Evolutionary conservation across 1,140 invertebrate species (phyloP), one percentile per base, ranked within the genome.

Genomic region (Nasonia giraulti): DNA sequence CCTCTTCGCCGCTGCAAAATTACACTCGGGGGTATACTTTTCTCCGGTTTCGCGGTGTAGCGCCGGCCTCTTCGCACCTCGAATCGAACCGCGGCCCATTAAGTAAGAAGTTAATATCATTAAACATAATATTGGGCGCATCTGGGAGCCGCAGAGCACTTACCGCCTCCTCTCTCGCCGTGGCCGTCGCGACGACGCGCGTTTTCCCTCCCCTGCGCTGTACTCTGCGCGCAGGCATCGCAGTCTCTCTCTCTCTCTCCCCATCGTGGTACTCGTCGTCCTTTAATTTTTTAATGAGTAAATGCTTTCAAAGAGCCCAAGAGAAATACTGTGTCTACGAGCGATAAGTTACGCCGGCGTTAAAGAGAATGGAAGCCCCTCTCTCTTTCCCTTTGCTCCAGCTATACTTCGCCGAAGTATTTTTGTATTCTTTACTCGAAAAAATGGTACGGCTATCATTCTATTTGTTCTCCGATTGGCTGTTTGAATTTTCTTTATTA

Each of bases 221-320:
- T 75, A 80, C 50, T 76, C 84, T 82, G 73, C 73, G 73, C 73
- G 37, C 73, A 62, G 20, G 14, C 55, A 55, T 62, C 55, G 33
- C 31, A 17, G 33, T 33, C 79, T 69, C 79, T 31, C 68, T 47
- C 33, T 71, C 31, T 37, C 71, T 69, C 37, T 6, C 33, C 33
- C 82, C 83, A 71, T 85, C 76, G 82, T 27, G n/a, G 20, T 66
- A 84, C 76, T 75, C 82, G 85, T 82, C 88, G 74, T 87, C 87
- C 92, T 91, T 92, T 93, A 93, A 93, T 93, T 93, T 93, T 93
- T 93, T 93, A 93, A 93, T 93, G 92, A 93, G 92, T 93, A 93
- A 93, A 93, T 93, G 92, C 92, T 93, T 93, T 93, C 91, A 93
- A 93, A 93, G 91, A 93, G 90, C 91, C 90, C 82, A 89, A 91